phyloP scores from a whole-genome alignment of 2,888 invertebrate species.

The Amorpha juglandis region DNA sequence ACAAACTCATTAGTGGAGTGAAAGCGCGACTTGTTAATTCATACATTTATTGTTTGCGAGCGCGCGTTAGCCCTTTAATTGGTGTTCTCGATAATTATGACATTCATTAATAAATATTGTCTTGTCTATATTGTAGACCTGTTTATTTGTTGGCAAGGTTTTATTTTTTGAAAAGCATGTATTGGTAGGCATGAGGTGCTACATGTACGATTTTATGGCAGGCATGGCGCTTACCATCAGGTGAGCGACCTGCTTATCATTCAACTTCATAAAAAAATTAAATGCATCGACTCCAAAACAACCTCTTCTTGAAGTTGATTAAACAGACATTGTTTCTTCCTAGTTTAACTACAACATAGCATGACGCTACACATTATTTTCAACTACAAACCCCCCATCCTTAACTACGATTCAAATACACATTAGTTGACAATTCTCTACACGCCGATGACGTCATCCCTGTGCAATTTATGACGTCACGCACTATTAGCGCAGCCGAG shows the following conservation, averaged over 20 bases:
- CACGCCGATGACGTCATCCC: constrained; percentile 48
- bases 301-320: too few species aligned
- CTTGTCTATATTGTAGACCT: not conserved
- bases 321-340: too few species aligned
- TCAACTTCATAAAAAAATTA: too few species aligned
- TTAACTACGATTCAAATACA: constrained; percentile 9
- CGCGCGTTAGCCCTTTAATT: constrained; percentile 40
- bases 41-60: constrained; percentile 36
- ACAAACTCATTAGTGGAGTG: constrained; percentile 55
- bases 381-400: not conserved
- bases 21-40: constrained; percentile 35
- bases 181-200: too few species aligned
- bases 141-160: not conserved
- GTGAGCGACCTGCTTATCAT: too few species aligned
- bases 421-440: constrained; percentile 9
- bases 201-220: too few species aligned
- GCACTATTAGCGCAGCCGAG: constrained; percentile 54
- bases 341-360: too few species aligned
- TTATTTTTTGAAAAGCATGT: not conserved
- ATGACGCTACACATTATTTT: too few species aligned
- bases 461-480: constrained; percentile 64
- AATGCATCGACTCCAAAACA: too few species aligned
- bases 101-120: constrained; percentile 7
- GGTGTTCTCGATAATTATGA: constrained; percentile 31
- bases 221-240: too few species aligned